Percentiles rank a stretch among this genome's conserved stretches.
Conservation (phyloP, 2,113 vertebrate genomes). For the Mandrillus leucophaeus region DNA sequence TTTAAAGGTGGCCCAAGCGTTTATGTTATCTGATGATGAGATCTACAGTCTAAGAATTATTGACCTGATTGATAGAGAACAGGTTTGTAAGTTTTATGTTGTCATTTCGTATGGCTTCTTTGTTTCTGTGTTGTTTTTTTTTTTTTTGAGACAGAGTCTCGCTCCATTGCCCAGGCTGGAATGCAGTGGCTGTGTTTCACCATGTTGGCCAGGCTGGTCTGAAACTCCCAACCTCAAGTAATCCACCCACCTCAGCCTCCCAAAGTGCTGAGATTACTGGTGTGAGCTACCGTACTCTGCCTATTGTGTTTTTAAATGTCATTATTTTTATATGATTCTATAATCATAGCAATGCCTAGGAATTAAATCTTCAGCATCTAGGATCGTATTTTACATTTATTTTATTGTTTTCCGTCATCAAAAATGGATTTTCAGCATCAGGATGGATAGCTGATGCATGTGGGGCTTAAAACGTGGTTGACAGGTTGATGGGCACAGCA, state of each 20-base stretch:
- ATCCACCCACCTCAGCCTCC: neutral
- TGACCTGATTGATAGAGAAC: slow-evolving; percentile 88
- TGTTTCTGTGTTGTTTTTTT: neutral
- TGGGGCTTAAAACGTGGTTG: no score
- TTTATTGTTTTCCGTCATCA: neutral
- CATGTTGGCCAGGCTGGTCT: neutral
- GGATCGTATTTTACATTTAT: neutral
- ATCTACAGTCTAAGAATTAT: slow-evolving; percentile 90
- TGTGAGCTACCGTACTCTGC: no score
- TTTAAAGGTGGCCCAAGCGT: slow-evolving; percentile 90
- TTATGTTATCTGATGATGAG: slow-evolving; percentile 88
- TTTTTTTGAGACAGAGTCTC: neutral
- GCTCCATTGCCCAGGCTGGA: neutral
- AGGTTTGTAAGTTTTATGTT: slow-evolving; percentile 82
- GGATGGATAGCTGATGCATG: no score
- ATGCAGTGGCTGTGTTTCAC: no score
- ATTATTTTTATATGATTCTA: neutral
- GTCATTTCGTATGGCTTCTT: neutral
- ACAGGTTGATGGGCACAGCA: no score
- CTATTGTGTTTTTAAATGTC: neutral
- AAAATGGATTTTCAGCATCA: neutral
- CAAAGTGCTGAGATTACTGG: neutral
- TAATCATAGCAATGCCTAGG: neutral
- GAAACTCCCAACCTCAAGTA: neutral
- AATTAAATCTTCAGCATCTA: neutral